Base-by-base conservation (phyloP, 1,140 invertebrate genomes). In the Eumaeus atala region DNA sequence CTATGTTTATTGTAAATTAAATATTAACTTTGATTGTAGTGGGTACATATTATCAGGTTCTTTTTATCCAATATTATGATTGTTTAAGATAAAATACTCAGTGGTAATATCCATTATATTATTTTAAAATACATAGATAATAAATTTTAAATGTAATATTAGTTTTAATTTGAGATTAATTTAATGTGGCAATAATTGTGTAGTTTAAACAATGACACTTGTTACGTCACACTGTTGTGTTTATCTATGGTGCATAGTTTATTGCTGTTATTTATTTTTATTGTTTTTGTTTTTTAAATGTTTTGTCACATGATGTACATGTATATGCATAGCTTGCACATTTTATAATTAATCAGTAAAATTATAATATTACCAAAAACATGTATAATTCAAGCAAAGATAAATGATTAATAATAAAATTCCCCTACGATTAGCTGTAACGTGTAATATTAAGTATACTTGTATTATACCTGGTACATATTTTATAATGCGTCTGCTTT, bases 341-440 rank as follows among this genome's bases (percentile, higher is more conserved):
- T 44, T 44, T 44, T 37, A 18, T 44, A 44, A 16, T 1, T 3
- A 40, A 44, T 37, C 9, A 37, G 35, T n/a, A 37, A 28, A 28
- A 37, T 10, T 37, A 44, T 9, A 14, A 40, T 16, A 44, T 65
- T 62, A 77, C 76, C 76, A 81, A 82, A 79, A 74, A 76, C 62
- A 62, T 68, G 54, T 66, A 38, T 42, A 44, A 58, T 55, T 66
- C 51, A 61, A 58, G 50, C 48, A 54, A 67, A 55, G 50, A 59
- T 59, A 56, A 51, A 56, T 62, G 54, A 61, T 61, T 64, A 59
- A 51, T n/a, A n/a, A n/a, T n/a, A n/a, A 44, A 16, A 44, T 16
- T 62, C 56, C 61, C 64, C 59, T 76, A 70, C 58, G 64, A 70
- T 67, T 74, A 71, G 62, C 54, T 56, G 47, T 63, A 64, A 64